Percentiles rank a stretch among this genome's conserved stretches.
Conservation (phyloP, 2,113 vertebrate genomes). For the Platysteira castanea region DNA sequence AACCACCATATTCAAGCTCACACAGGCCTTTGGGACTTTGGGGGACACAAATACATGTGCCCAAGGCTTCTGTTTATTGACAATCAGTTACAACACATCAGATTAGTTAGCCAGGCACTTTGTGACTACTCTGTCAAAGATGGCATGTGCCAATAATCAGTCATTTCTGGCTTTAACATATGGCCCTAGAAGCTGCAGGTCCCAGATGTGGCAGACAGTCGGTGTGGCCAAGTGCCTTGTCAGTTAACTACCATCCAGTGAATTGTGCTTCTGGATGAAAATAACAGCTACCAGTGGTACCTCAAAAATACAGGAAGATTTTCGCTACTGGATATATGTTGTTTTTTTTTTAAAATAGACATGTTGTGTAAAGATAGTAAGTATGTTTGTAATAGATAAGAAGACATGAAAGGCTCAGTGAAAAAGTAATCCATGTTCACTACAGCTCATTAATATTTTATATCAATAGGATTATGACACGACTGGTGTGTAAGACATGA, state of each 20-base stretch:
- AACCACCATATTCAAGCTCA: fast-evolving
- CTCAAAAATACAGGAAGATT: not conserved
- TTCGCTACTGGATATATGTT: not conserved
- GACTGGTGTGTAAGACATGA: not conserved
- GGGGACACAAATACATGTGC: fast-evolving
- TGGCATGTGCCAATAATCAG: not conserved
- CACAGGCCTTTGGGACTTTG: not conserved
- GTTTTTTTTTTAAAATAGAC: not conserved
- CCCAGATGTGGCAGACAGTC: not conserved
- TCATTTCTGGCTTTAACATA: not conserved
- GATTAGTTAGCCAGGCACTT: not conserved
- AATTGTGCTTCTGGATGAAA: not conserved
- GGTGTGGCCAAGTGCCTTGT: not conserved
- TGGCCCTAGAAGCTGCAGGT: not conserved
- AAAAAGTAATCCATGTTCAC: not conserved
- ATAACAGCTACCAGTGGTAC: not conserved
- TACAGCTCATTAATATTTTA: not conserved
- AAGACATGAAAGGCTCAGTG: not conserved
- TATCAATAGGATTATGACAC: not conserved
- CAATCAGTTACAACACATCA: not conserved
- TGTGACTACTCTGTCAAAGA: not conserved
- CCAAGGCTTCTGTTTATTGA: not conserved
- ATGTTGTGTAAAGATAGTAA: not conserved
- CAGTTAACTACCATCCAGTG: not conserved
- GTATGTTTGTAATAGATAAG: not conserved